These are phyloP conservation scores for Toxotes chatareus DNA, from an alignment of 2,113 vertebrate species.

Conservation along the genomic window DNA sequence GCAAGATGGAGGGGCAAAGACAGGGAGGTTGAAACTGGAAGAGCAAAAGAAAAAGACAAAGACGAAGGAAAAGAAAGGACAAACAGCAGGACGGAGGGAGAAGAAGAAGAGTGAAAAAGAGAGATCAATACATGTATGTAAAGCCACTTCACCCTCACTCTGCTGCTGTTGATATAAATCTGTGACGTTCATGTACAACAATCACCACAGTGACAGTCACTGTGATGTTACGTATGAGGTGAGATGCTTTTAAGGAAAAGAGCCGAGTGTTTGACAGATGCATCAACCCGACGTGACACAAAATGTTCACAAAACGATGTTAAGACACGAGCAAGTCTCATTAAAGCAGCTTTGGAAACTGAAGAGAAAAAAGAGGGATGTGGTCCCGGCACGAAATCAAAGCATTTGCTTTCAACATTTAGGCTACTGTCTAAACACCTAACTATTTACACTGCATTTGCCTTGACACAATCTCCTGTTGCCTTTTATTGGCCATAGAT, in stretches of 20 bases:
- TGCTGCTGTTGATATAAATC: background rate
- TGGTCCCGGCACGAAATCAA: too few species aligned
- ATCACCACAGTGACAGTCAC: background rate
- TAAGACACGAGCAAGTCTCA: background rate
- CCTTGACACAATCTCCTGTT: too few species aligned
- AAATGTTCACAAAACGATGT: background rate
- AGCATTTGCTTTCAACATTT: background rate
- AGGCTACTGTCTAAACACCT: background rate
- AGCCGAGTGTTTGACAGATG: background rate
- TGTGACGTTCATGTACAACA: background rate
- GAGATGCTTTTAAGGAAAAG: background rate
- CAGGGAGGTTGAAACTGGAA: background rate
- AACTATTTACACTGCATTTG: too few species aligned
- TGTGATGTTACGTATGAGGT: background rate
- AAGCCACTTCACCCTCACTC: background rate
- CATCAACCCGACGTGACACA: background rate
- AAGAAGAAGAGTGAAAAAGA: background rate
- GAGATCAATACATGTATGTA: constrained; percentile 3
- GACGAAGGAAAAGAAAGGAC: background rate
- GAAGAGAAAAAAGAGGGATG: background rate
- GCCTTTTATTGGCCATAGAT: background rate
- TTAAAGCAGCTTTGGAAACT: background rate
- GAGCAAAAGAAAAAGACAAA: background rate
- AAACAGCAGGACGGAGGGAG: background rate
- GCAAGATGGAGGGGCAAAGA: background rate